Evolutionary conservation across 1,140 invertebrate species (phyloP), one percentile per base, ranked within the genome.

Genomic region (Tetramorium parvispinum): DNA sequence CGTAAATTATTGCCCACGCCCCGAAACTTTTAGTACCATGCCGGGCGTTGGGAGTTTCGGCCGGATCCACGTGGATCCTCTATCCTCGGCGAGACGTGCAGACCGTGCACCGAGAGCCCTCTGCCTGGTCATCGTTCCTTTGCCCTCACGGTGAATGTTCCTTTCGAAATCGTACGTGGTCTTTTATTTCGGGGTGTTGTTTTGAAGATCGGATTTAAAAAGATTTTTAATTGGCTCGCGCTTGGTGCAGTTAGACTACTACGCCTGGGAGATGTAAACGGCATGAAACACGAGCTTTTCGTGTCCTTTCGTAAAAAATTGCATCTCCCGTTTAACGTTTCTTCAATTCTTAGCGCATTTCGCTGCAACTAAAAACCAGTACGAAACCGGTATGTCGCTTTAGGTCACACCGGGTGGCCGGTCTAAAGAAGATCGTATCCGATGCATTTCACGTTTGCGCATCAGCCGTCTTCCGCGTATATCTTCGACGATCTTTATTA

Each of bases 1-100:
- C 94, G 93, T 95, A 94, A 95, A 94, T 95, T 94, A 94, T 93
- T 93, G 85, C 91, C 92, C 93, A 94, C 93, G 93, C 94, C 93
- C 93, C 90, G 77, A 92, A 93, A 93, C 88, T 94, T 94, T 94
- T 94, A 94, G 89, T 94, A 86, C 90, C 89, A 89, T 85, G 90
- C 66, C 37, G 57, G 21, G 21, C 66, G 21, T 70, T 18, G 53
- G 37, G 40, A 68, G 68, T 89, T 89, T 85, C 66, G 86, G 51
- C 85, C 24, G 63, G 43, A 85, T 46, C 66, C 79, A 59, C 66
- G 66, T 71, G 78, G 66, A 78, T 79, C 59, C 24, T 73, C 66
- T 27, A 10, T 65, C 24, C 24, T 78, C 76, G 5, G n/a, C n/a
- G 77, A 68, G 65, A 66, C 18, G 11, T 55, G n/a, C n/a, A n/a